Evolutionary conservation across 2,888 invertebrate genomes (phyloP).

Genomic region (Apamea epomidion): DNA sequence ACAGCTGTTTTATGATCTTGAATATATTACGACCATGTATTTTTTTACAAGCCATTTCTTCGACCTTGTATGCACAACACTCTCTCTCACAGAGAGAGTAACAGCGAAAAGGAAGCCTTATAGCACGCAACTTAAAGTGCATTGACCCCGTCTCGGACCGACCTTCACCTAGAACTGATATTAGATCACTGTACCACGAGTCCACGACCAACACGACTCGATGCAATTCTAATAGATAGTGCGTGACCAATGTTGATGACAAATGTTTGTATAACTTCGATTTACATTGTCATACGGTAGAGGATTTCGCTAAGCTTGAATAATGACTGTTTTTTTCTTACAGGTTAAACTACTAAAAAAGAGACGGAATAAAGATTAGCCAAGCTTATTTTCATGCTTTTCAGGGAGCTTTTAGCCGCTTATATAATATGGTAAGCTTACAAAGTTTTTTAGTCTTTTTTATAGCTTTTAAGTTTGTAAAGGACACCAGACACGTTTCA

Average conservation of each 20-base stretch:
- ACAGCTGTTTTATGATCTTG: slow-evolving; percentile 11
- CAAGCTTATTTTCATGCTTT: background rate
- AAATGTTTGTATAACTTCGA: background rate
- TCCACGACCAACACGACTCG: slow-evolving; percentile 18
- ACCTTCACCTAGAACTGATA: slow-evolving; percentile 63
- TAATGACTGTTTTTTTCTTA: background rate
- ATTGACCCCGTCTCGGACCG: slow-evolving; percentile 20
- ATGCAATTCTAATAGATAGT: slow-evolving; percentile 29
- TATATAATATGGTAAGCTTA: background rate
- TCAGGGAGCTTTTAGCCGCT: background rate
- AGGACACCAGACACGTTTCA: background rate
- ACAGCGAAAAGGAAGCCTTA: slow-evolving; percentile 15
- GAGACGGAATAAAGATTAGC: too few species aligned
- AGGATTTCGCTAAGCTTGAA: too few species aligned
- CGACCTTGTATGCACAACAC: slow-evolving; percentile 5
- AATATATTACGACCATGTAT: background rate
- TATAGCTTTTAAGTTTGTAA: background rate
- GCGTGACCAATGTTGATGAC: slow-evolving; percentile 28
- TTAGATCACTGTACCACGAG: slow-evolving; percentile 47
- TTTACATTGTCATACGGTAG: background rate
- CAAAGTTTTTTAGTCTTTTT: too few species aligned
- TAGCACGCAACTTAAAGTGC: slow-evolving; percentile 19
- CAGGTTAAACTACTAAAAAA: background rate
- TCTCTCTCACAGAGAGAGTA: slow-evolving; percentile 29
- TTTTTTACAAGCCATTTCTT: slow-evolving; percentile 25